Conservation (phyloP, 2,797 vertebrate species). For the Hypotaenidia philippensis region DNA sequence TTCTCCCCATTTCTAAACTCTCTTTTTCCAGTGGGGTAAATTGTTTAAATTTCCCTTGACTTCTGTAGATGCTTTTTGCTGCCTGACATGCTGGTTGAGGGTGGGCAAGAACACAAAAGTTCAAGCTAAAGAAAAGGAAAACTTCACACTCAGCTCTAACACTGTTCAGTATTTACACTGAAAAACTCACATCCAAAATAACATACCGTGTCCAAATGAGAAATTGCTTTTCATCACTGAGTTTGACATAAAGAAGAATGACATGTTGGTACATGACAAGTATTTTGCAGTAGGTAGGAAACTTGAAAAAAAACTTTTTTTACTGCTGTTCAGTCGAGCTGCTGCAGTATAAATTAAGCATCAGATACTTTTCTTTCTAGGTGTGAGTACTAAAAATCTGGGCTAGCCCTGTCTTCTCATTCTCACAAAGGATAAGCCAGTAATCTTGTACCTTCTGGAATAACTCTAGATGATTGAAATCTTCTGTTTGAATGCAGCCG, state of each 20-base stretch:
- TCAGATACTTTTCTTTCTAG: not conserved
- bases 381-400: not conserved
- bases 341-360: not conserved
- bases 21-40: not conserved
- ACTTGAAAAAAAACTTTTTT: not conserved
- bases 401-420: not conserved
- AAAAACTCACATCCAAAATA: not conserved
- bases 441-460: slow-evolving; percentile 86
- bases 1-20: not conserved
- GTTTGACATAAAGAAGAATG: not conserved
- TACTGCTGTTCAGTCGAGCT: not conserved
- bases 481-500: slow-evolving; percentile 84
- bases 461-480: slow-evolving; percentile 77
- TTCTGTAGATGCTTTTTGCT: not conserved
- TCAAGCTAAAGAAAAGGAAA: not conserved
- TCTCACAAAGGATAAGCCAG: not conserved
- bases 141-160: not conserved
- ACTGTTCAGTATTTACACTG: not conserved
- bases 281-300: not conserved
- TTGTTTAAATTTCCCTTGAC: not conserved
- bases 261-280: not conserved
- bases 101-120: not conserved
- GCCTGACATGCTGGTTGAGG: not conserved
- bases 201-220: not conserved
- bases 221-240: not conserved